phyloP scores from a whole-genome alignment of 2,888 invertebrate species.

The Archaeoteleia sp. region DNA sequence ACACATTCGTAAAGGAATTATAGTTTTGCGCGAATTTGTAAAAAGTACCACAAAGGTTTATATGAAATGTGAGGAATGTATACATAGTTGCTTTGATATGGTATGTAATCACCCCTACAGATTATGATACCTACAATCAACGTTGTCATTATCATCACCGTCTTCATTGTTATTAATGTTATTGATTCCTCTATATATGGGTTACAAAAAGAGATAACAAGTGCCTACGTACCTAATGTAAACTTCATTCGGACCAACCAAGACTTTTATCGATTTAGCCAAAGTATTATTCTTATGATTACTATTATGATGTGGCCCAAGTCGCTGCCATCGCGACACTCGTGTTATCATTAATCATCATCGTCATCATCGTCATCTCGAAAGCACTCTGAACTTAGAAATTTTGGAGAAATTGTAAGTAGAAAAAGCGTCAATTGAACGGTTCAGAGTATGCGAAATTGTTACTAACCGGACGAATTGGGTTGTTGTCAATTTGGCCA shows the following conservation, averaged over 20 bases:
- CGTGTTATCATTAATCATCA: too few species aligned
- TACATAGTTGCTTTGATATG: conserved; percentile 30
- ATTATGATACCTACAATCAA: conserved; percentile 35
- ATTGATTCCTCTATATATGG: conserved; percentile 63
- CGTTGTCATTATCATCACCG: conserved; percentile 57
- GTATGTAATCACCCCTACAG: conserved; percentile 12
- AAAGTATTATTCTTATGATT: conserved; percentile 61
- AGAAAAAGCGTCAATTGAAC: too few species aligned
- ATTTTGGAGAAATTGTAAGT: too few species aligned
- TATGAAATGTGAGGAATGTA: conserved; percentile 40
- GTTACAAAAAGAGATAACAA: conserved; percentile 71
- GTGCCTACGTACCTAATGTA: conserved; percentile 74
- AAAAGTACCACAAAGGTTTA: conserved; percentile 42
- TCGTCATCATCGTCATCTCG: too few species aligned
- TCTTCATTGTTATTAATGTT: conserved; percentile 49
- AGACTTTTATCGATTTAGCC: conserved; percentile 72
- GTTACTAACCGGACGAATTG: too few species aligned
- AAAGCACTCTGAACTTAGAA: too few species aligned
- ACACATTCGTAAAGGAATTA: too few species aligned
- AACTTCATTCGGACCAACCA: conserved; percentile 74
- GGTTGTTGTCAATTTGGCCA: too few species aligned
- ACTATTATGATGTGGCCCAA: neutral
- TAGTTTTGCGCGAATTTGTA: conserved; percentile 24
- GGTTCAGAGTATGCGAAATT: too few species aligned
- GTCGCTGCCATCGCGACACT: too few species aligned